Conservation (phyloP, 2,888 invertebrate species). For the Eupithecia inturbata region DNA sequence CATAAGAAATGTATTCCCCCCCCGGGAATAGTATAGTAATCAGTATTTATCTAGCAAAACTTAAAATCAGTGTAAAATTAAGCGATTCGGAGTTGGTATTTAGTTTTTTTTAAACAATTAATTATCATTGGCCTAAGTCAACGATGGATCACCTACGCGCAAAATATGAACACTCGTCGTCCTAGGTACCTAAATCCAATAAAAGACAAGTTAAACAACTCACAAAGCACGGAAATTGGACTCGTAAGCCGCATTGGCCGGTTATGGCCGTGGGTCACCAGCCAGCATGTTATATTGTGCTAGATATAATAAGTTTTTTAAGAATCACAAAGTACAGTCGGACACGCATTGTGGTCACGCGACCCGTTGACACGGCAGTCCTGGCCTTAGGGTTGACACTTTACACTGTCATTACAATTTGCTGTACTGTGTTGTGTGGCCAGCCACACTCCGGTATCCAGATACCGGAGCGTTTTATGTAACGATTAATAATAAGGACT, state of each 20-base stretch:
- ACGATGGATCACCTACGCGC: neutral
- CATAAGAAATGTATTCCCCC: too few relatives aligned
- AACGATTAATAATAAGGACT: too few relatives aligned
- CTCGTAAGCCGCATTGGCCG: conserved; percentile 26
- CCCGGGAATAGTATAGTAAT: too few relatives aligned
- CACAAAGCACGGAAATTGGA: conserved; percentile 9
- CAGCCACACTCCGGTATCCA: too few relatives aligned
- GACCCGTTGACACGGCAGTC: conserved; percentile 61
- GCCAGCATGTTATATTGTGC: conserved; percentile 54
- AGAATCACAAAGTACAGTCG: conserved; percentile 68
- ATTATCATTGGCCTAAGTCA: neutral
- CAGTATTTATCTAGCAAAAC: too few relatives aligned
- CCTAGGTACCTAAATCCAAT: neutral
- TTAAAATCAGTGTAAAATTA: too few relatives aligned
- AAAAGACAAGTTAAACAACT: conserved; percentile 12
- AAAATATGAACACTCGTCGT: neutral
- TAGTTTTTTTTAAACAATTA: too few relatives aligned
- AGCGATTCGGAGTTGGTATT: too few relatives aligned
- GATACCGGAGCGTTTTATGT: too few relatives aligned
- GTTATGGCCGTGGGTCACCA: conserved; percentile 37
- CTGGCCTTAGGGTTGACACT: conserved; percentile 55
- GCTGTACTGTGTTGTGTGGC: too few relatives aligned
- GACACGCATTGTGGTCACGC: conserved; percentile 62
- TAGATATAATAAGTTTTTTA: conserved; percentile 72
- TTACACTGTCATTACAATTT: neutral